phyloP scores from a whole-genome alignment of 1,140 invertebrate genomes.

The Drosophila fuyamai region DNA sequence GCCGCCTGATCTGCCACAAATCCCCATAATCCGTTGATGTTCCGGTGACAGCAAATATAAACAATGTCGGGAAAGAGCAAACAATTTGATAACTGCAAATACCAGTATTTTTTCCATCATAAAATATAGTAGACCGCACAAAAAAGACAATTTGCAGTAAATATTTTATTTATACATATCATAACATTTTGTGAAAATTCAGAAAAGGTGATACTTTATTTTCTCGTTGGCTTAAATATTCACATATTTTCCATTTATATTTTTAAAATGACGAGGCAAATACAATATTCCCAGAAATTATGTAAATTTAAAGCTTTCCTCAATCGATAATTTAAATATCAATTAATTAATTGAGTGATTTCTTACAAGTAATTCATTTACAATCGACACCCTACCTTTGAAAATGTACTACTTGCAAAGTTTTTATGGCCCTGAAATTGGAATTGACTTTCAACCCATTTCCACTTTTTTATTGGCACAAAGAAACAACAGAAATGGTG shows the following conservation, averaged over 20 bases:
- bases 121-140: too few relatives aligned
- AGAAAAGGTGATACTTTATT: too few relatives aligned
- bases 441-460: neutral
- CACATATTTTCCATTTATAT: too few relatives aligned
- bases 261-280: too few relatives aligned
- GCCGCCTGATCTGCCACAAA: slow-evolving; percentile 16
- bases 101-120: neutral
- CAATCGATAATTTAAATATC: too few relatives aligned
- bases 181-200: too few relatives aligned
- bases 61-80: neutral
- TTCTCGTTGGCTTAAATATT: too few relatives aligned
- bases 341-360: neutral
- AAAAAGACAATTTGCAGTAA: too few relatives aligned
- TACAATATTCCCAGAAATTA: too few relatives aligned
- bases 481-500: neutral
- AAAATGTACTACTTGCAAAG: neutral
- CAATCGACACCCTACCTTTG: neutral
- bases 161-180: too few relatives aligned
- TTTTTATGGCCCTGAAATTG: neutral
- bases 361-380: too few relatives aligned
- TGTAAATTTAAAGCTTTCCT: too few relatives aligned
- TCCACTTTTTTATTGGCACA: neutral
- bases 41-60: neutral
- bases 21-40: slow-evolving; percentile 9
- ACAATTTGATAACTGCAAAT: neutral